Percentiles rank a stretch among this genome's conserved stretches.
Evolutionary conservation across 35 echinoderm and acorn worm genomes (phyloP).

Genomic region (Acanthaster planci): DNA sequence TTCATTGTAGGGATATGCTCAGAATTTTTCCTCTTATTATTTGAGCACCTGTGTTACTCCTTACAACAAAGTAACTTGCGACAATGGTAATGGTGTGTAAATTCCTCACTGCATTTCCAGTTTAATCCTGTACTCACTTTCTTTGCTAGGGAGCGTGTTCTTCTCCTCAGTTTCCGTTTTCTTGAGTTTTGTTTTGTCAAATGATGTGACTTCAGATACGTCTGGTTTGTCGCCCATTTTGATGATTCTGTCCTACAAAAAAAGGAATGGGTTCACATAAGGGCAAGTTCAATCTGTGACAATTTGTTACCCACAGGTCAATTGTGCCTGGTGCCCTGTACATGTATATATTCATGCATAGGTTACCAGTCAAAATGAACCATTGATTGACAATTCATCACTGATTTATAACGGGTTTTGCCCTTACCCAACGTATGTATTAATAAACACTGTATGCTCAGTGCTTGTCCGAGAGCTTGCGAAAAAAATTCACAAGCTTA

Average conservation of each 20-base stretch:
- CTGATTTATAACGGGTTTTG: too few species aligned
- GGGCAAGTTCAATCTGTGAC: too few species aligned
- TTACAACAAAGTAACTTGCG: neutral
- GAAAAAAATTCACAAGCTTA: too few species aligned
- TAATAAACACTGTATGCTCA: too few species aligned
- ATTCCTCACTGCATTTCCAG: neutral
- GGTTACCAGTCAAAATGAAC: too few species aligned
- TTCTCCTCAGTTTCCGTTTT: conserved; percentile 30
- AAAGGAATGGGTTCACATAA: too few species aligned
- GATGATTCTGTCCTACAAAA: neutral
- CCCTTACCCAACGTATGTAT: too few species aligned
- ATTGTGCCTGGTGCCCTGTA: too few species aligned
- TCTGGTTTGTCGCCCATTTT: conserved; percentile 21
- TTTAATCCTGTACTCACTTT: conserved; percentile 7
- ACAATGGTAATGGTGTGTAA: neutral
- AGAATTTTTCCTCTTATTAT: neutral
- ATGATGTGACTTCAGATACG: neutral
- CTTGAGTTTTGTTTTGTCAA: conserved; percentile 21
- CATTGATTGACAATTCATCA: too few species aligned
- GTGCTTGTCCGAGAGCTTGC: too few species aligned
- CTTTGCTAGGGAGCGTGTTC: conserved; percentile 16
- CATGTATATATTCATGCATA: too few species aligned
- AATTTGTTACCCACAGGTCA: too few species aligned
- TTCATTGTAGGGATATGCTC: neutral
- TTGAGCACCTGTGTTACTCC: neutral